These are phyloP conservation scores for Limnephilus rhombicus DNA, from an alignment of 2,888 invertebrate species.

Conservation along the genomic window DNA sequence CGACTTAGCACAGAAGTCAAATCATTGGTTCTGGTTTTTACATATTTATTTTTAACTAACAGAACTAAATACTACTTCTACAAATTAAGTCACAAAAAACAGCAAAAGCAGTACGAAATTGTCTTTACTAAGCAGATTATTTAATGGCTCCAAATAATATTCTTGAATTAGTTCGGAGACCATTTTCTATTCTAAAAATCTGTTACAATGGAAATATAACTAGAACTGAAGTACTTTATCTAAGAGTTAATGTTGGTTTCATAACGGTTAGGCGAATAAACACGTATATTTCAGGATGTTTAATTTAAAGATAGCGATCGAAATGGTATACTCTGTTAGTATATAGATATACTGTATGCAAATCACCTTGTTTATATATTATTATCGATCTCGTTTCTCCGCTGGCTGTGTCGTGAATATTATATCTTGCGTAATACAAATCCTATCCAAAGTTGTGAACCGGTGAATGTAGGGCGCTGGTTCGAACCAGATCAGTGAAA, in stretches of 20 bases:
- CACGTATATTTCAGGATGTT: constrained; percentile 25
- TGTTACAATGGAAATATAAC: background rate
- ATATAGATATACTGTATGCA: constrained; percentile 3
- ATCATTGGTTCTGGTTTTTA: background rate
- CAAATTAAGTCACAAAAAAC: background rate
- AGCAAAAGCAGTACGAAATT: background rate
- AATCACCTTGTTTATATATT: constrained; percentile 41
- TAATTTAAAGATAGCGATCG: constrained; percentile 23
- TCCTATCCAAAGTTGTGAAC: constrained; percentile 44
- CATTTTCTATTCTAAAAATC: background rate
- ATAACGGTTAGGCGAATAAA: background rate
- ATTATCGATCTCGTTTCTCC: constrained; percentile 44
- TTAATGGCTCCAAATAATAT: background rate
- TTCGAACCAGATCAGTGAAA: constrained; percentile 44
- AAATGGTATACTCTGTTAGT: background rate
- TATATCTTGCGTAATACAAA: constrained; percentile 30
- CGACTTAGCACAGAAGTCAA: background rate
- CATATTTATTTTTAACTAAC: background rate
- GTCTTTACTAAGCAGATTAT: background rate
- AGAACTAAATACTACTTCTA: background rate
- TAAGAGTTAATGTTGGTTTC: background rate
- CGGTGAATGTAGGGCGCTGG: constrained; percentile 46
- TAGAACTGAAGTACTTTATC: background rate
- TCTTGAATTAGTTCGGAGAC: background rate
- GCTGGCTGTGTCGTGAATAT: constrained; percentile 38